Evolutionary conservation across 2,888 invertebrate species (phyloP).

Genomic region (Criorhina ranunculi): DNA sequence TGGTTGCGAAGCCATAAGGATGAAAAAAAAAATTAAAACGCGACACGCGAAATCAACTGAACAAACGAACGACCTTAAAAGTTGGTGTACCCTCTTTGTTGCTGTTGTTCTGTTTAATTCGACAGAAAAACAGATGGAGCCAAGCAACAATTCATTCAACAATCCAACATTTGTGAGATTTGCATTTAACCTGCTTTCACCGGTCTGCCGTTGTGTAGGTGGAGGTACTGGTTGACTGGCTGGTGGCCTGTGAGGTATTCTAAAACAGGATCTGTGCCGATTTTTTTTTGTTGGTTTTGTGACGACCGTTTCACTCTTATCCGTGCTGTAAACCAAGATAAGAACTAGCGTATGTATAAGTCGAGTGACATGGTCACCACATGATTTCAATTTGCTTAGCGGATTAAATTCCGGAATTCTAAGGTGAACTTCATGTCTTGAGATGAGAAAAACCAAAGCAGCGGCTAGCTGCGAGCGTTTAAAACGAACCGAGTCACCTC

Average conservation of each 20-base stretch:
- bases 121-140: slow-evolving; percentile 53
- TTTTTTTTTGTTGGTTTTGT: slow-evolving; percentile 8
- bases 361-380: slow-evolving; percentile 72
- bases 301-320: slow-evolving; percentile 71
- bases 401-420: slow-evolving; percentile 69
- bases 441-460: background rate
- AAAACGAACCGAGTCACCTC: slow-evolving; percentile 33
- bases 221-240: slow-evolving; percentile 16
- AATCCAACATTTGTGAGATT: slow-evolving; percentile 76
- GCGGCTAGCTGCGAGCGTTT: background rate
- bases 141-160: slow-evolving; percentile 66
- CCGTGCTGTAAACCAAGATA: slow-evolving; percentile 66
- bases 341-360: slow-evolving; percentile 17
- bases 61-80: slow-evolving; percentile 73
- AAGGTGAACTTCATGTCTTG: slow-evolving; percentile 47
- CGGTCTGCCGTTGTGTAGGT: slow-evolving; percentile 60
- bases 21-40: slow-evolving; percentile 57
- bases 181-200: slow-evolving; percentile 83
- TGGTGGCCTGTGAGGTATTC: slow-evolving; percentile 79
- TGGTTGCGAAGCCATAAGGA: slow-evolving; percentile 40
- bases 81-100: slow-evolving; percentile 41
- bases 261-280: slow-evolving; percentile 70
- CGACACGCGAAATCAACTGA: slow-evolving; percentile 62
- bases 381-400: slow-evolving; percentile 70
- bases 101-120: slow-evolving; percentile 46